Percentiles rank a stretch among this genome's conserved stretches.
These are phyloP conservation scores for Phalera bucephala DNA, from an alignment of 2,888 invertebrate genomes.

Conservation along the genomic window DNA sequence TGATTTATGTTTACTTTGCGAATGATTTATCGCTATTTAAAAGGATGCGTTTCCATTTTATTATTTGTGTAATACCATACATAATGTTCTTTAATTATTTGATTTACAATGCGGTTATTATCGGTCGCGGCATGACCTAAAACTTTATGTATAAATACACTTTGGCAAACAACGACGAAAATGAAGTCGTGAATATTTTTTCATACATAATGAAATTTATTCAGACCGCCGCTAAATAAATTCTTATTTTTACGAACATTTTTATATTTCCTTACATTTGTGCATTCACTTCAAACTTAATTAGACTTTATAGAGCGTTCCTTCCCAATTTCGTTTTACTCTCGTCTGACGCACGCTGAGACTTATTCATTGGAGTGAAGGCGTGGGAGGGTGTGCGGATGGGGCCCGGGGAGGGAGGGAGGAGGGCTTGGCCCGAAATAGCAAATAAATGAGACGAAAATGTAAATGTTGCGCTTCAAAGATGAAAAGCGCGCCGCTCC, in stretches of 20 bases:
- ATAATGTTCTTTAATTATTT: constrained; percentile 21
- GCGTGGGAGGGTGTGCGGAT: constrained; percentile 42
- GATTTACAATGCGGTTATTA: constrained; percentile 13
- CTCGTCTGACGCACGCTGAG: constrained; percentile 74
- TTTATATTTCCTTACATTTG: constrained; percentile 77
- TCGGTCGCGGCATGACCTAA: not conserved
- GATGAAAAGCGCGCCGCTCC: constrained; percentile 80
- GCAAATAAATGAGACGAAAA: constrained; percentile 84
- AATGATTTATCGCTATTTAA: constrained; percentile 68
- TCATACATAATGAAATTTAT: constrained; percentile 21
- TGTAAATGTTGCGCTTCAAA: constrained; percentile 83
- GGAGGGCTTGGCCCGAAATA: constrained; percentile 74
- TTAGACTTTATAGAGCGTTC: constrained; percentile 83
- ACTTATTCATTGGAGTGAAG: constrained; percentile 77
- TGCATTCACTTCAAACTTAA: constrained; percentile 81
- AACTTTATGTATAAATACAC: constrained; percentile 1
- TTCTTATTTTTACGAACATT: constrained; percentile 58
- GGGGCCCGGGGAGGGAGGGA: constrained; percentile 38
- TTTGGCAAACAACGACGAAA: constrained; percentile 10
- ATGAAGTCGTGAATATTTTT: constrained; percentile 18
- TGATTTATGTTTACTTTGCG: constrained; percentile 60
- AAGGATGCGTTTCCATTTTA: constrained; percentile 51
- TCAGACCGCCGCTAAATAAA: constrained; percentile 46
- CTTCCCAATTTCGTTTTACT: constrained; percentile 80
- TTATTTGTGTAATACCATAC: constrained; percentile 29